Conservation (phyloP, 2,888 invertebrate species). For the Trisateles emortualis region DNA sequence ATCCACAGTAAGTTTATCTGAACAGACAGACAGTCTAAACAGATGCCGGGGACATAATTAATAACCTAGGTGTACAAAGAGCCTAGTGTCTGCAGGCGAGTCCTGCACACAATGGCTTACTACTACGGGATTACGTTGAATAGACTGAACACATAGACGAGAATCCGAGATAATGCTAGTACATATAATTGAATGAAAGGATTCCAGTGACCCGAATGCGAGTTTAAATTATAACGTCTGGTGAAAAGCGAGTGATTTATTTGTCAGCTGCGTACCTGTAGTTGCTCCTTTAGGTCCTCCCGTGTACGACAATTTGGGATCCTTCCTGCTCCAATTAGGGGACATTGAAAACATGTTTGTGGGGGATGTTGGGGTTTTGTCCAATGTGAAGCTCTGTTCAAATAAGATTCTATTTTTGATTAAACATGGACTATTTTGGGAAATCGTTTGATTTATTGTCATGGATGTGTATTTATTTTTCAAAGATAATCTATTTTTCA, state of each 20-base stretch:
- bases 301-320: constrained; percentile 29
- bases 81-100: constrained; percentile 40
- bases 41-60: constrained; percentile 52
- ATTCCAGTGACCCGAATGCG: constrained; percentile 27
- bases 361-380: background rate
- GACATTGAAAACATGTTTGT: constrained; percentile 22
- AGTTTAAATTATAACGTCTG: constrained; percentile 43
- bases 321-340: constrained; percentile 40
- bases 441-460: background rate
- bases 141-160: constrained; percentile 36
- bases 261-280: constrained; percentile 36
- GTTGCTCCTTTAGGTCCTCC: constrained; percentile 15
- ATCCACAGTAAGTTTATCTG: constrained; percentile 35
- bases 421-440: background rate
- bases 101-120: constrained; percentile 46
- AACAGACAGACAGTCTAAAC: constrained; percentile 45
- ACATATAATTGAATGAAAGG: constrained; percentile 36
- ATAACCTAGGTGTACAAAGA: constrained; percentile 55
- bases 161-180: constrained; percentile 27
- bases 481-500: too few relatives aligned
- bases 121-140: constrained; percentile 40
- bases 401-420: background rate
- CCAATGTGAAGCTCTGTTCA: background rate
- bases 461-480: background rate
- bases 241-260: constrained; percentile 44